A percentile compares a stretch with the other conserved stretches of the same genome.
Evolutionary conservation across 2,888 invertebrate species (phyloP).

Genomic region (Xanthia icteritia): DNA sequence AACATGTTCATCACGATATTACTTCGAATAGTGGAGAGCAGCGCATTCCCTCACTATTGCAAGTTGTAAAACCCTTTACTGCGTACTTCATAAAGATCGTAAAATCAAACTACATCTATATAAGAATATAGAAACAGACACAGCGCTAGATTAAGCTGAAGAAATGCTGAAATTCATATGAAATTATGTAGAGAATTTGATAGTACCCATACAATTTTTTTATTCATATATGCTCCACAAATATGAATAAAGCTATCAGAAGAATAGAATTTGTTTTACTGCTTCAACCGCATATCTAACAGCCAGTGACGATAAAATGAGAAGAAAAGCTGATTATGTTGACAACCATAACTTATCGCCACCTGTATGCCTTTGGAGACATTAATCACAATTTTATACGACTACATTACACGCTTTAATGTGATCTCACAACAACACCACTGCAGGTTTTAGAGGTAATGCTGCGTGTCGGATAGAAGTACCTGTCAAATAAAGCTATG

Average conservation of each 20-base stretch:
- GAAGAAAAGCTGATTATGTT: constrained; percentile 62
- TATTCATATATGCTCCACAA: neutral
- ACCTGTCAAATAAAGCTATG: constrained; percentile 5
- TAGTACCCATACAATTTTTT: neutral
- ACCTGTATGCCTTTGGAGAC: constrained; percentile 45
- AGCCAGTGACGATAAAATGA: constrained; percentile 47
- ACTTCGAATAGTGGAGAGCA: constrained; percentile 58
- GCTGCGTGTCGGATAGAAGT: constrained; percentile 4
- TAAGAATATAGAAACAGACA: constrained; percentile 56
- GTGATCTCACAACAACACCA: constrained; percentile 42
- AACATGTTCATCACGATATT: constrained; percentile 70
- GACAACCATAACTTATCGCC: constrained; percentile 60
- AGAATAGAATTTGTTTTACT: constrained; percentile 46
- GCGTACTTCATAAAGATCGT: constrained; percentile 79
- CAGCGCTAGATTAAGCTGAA: constrained; percentile 55
- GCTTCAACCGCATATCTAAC: constrained; percentile 46
- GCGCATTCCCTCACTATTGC: constrained; percentile 64
- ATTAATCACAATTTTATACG: constrained; percentile 61
- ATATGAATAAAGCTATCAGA: constrained; percentile 29
- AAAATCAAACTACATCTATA: constrained; percentile 70
- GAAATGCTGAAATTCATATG: constrained; percentile 27
- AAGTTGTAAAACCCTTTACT: constrained; percentile 79
- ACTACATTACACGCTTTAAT: constrained; percentile 53
- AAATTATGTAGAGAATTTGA: neutral
- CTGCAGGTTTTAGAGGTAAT: constrained; percentile 5